Percentiles rank a stretch among this genome's conserved stretches.
phyloP scores from a whole-genome alignment of 2,888 invertebrate species.

The Drosophila limbata region DNA sequence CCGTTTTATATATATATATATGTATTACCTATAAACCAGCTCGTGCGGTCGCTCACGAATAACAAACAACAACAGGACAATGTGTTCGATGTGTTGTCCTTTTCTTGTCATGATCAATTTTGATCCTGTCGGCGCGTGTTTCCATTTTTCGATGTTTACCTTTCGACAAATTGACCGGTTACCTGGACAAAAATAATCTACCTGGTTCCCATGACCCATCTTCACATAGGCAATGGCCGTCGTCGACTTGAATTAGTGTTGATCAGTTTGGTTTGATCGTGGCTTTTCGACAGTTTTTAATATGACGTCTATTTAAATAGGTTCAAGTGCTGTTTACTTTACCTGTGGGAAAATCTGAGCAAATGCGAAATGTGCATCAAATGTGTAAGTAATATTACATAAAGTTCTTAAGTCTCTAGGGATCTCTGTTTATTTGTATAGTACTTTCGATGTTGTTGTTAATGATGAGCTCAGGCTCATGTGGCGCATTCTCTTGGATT shows the following conservation, averaged over 20 bases:
- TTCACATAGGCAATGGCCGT: conserved; percentile 39
- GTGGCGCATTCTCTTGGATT: conserved; percentile 12
- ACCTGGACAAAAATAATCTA: conserved; percentile 51
- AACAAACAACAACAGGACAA: conserved; percentile 41
- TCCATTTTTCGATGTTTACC: conserved; percentile 63
- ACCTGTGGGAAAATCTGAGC: conserved; percentile 70
- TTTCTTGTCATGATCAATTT: conserved; percentile 64
- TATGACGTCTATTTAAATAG: conserved; percentile 74
- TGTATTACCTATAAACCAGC: conserved; percentile 11
- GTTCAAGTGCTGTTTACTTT: conserved; percentile 65
- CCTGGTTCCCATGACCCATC: conserved; percentile 31
- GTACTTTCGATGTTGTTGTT: conserved; percentile 1
- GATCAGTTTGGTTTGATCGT: conserved; percentile 68
- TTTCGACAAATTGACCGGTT: conserved; percentile 47
- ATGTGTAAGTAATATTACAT: conserved; percentile 66
- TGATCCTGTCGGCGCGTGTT: conserved; percentile 78
- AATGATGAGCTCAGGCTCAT: conserved; percentile 29
- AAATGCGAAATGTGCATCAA: conserved; percentile 61
- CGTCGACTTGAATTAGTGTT: conserved; percentile 58
- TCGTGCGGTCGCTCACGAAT: conserved; percentile 26
- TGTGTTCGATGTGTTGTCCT: conserved; percentile 42
- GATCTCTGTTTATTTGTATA: conserved; percentile 51
- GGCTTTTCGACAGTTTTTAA: conserved; percentile 75
- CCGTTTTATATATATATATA: neutral
- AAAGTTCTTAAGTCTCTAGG: conserved; percentile 25